Conservation (phyloP, 37 sponge, comb jelly and placozoan genomes). For the Bolinopsis microptera region DNA sequence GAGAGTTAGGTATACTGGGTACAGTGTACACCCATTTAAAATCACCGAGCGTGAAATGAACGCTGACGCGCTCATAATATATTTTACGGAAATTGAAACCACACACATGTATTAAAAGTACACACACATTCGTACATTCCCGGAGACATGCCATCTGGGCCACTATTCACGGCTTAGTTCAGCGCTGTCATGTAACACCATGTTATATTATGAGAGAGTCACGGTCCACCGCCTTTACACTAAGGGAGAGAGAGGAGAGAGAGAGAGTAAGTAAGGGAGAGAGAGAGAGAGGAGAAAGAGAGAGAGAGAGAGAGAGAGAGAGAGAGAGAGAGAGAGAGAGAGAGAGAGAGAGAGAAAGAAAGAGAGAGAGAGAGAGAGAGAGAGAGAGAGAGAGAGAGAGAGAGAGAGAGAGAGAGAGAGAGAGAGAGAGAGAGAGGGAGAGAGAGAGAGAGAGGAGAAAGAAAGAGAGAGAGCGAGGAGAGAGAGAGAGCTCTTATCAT, state of each 20-base stretch:
- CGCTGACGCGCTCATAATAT: background rate
- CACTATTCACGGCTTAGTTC: background rate
- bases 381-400: background rate
- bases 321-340: background rate
- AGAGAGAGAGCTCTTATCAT: too few relatives aligned
- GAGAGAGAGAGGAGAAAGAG: background rate
- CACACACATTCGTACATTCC: background rate
- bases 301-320: slow-evolving; percentile 30
- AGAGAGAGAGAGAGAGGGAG: background rate
- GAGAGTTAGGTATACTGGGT: background rate
- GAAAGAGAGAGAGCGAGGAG: too few relatives aligned
- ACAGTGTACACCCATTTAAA: background rate
- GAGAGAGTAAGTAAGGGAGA: background rate
- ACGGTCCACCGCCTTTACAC: background rate
- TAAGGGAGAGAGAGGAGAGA: background rate
- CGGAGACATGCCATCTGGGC: background rate
- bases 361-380: background rate
- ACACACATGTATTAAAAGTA: background rate
- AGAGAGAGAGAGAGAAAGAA: background rate
- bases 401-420: background rate
- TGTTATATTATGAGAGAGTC: background rate
- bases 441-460: background rate
- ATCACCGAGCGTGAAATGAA: background rate
- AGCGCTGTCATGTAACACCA: background rate
- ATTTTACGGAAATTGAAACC: background rate